A percentile compares a stretch with the other conserved stretches of the same genome.
Conservation (phyloP, 1,140 invertebrate genomes). For the Nilaparvata lugens region DNA sequence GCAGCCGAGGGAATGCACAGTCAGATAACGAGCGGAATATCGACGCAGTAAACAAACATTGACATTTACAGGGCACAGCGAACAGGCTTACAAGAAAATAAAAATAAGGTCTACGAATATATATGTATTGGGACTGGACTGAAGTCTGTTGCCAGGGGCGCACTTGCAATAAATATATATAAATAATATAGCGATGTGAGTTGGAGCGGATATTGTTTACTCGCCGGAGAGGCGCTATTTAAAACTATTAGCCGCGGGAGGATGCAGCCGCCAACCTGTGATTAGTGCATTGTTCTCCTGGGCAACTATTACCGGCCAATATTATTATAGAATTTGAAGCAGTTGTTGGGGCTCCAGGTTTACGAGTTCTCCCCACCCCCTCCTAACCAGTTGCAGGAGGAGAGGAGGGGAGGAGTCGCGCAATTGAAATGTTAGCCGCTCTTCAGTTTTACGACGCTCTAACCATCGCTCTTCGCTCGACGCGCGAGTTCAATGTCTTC, state of each 20-base stretch:
- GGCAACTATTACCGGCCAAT: not conserved
- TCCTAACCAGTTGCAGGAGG: too few relatives aligned
- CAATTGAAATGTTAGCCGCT: conserved; percentile 2
- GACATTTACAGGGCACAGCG: too few relatives aligned
- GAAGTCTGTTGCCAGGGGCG: too few relatives aligned
- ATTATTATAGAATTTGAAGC: conserved; percentile 6
- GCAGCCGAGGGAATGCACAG: too few relatives aligned
- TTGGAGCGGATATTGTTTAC: too few relatives aligned
- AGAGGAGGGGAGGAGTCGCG: not conserved
- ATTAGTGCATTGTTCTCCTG: conserved; percentile 3
- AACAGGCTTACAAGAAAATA: too few relatives aligned
- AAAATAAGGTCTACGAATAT: too few relatives aligned
- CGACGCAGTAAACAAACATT: too few relatives aligned
- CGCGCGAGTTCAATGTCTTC: not conserved
- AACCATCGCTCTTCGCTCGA: not conserved
- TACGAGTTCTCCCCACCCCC: conserved; percentile 1
- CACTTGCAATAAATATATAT: too few relatives aligned
- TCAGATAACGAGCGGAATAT: too few relatives aligned
- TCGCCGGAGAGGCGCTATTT: not conserved
- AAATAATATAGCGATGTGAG: too few relatives aligned
- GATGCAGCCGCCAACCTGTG: not conserved
- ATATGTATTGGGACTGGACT: too few relatives aligned
- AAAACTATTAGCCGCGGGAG: conserved; percentile 2
- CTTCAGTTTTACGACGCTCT: conserved; percentile 1
- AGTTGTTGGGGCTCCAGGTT: not conserved